Evolutionary conservation across 2,113 vertebrate species (phyloP), one percentile per base, ranked within the genome.

Genomic region (Merops nubicus): DNA sequence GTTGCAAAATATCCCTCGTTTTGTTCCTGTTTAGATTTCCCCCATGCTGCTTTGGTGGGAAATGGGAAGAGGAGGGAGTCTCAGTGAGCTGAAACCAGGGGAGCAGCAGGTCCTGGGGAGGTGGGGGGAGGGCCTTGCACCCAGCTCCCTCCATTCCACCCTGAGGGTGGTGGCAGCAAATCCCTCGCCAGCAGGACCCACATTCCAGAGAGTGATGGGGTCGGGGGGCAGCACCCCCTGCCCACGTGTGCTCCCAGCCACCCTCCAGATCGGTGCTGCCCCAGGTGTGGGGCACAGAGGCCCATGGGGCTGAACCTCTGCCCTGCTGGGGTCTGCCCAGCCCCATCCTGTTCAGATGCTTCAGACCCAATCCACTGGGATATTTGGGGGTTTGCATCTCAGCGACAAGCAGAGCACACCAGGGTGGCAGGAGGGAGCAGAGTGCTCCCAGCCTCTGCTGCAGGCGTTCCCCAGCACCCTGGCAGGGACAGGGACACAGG

Each of bases 361-460:
- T 83, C 40, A 57, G 59, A 4, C 33, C 25, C 22, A 16, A 2
- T 34, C 17, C 11, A 0, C 7, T 34, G 63, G 45, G 36, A 7
- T 69, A 43, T 40, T 60, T 69, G 23, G 20, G 38, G 3, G 0
- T 28, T 78, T 3, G 2, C 60, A 57, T 60, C 85, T 73, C 6
- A 4, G 8, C 74, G 50, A n/a, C 64, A 47, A 89, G 43, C 57
- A 34, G 56, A 69, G 50, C 2, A 1, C 18, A 29, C 48, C 1
- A 1, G 25, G 22, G 20, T 0, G 0, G 34, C 48, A 69, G 69
- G 53, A 69, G 34, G 69, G 26, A 65, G 54, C 4, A 5, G 67
- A 53, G 25, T 42, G 38, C 19, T 87, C 43, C 54, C 47, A 40
- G 4, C 5, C 12, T 33, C 45, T 0, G 1, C 36, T 0, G 0